Evolutionary conservation across 2,888 invertebrate species (phyloP), one percentile per base, ranked within the genome.

Genomic region (Glyphotaelius pellucidus): DNA sequence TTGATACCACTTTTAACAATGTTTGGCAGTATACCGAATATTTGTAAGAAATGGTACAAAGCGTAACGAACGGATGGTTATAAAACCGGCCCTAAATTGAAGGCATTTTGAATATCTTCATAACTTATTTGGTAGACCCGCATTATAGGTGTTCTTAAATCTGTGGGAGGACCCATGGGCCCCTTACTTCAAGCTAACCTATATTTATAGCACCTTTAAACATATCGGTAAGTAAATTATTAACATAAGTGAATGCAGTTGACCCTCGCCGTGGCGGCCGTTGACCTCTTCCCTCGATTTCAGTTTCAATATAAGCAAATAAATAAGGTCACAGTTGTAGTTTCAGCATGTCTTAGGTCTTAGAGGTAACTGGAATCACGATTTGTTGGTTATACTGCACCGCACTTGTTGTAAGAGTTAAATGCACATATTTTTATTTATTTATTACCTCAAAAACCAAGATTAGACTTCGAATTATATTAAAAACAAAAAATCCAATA

Each of bases 261-360:
- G n/a, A 67, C 67, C 67, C 67, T 67, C 67, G 67, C 9, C 25
- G 9, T 67, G 67, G 67, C 67, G 67, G 67, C 67, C 67, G 9
- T 67, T 67, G 67, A 67, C 67, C 67, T 67, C 7, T 25, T 67
- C 67, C 67, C 67, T 67, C 19, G 25, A 67, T 67, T 67, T 67
- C n/a, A 67, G n/a, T 67, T 67, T 67, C 67, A 67, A 67, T 67
- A 67, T 67, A 67, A 25, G 67, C 67, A 67, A 67, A 67, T 67
- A 67, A 67, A 67, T 67, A 67, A 67, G 67, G 67, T 67, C 67
- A 67, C 67, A 67, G 67, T 67, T 67, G 67, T n/a, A 67, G 67
- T 67, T 67, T 67, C n/a, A 67, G 67, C 67, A 25, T 9, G 7
- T n/a, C 67, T 67, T 9, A 67, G 25, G 25, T n/a, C 67, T 67